phyloP scores from a whole-genome alignment of 1,140 invertebrate species.

The Drosophila chauvacae region DNA sequence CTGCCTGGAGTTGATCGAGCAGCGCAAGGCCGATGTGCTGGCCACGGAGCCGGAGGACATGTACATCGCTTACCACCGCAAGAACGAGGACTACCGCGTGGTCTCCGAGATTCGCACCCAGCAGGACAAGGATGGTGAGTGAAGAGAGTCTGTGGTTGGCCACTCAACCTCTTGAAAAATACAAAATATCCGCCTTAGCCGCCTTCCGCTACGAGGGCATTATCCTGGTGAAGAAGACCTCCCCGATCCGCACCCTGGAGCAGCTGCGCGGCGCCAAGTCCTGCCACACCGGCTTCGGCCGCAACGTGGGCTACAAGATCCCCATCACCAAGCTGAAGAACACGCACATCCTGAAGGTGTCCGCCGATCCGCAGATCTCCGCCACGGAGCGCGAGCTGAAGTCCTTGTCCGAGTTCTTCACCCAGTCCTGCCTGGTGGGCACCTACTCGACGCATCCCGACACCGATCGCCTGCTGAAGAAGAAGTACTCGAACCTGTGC shows the following conservation, averaged over 20 bases:
- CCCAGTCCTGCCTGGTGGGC: slow-evolving; percentile 91
- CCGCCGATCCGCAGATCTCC: slow-evolving; percentile 88
- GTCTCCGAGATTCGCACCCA: slow-evolving; percentile 89
- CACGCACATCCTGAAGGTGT: slow-evolving; percentile 87
- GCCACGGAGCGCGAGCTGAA: slow-evolving; percentile 91
- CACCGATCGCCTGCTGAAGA: slow-evolving; percentile 88
- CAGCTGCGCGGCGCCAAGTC: slow-evolving; percentile 90
- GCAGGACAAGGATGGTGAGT: slow-evolving; percentile 86
- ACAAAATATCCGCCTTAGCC: slow-evolving; percentile 83
- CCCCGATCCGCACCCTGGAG: slow-evolving; percentile 87
- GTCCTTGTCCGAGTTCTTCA: slow-evolving; percentile 90
- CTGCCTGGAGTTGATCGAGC: slow-evolving; percentile 90
- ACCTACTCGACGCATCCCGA: slow-evolving; percentile 90
- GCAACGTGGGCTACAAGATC: slow-evolving; percentile 92
- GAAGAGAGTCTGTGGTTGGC: not conserved
- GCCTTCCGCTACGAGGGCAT: slow-evolving; percentile 92
- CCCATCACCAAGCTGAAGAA: slow-evolving; percentile 90
- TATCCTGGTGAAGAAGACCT: slow-evolving; percentile 89
- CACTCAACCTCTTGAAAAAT: not conserved
- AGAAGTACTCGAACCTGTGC: slow-evolving; percentile 90
- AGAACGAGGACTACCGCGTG: slow-evolving; percentile 87
- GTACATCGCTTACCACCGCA: slow-evolving; percentile 90
- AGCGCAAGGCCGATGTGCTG: slow-evolving; percentile 91
- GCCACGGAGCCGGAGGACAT: slow-evolving; percentile 91
- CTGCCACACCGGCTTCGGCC: slow-evolving; percentile 91